Conservation (phyloP, 2,113 vertebrate species). For the Semicossyphus pulcher region DNA sequence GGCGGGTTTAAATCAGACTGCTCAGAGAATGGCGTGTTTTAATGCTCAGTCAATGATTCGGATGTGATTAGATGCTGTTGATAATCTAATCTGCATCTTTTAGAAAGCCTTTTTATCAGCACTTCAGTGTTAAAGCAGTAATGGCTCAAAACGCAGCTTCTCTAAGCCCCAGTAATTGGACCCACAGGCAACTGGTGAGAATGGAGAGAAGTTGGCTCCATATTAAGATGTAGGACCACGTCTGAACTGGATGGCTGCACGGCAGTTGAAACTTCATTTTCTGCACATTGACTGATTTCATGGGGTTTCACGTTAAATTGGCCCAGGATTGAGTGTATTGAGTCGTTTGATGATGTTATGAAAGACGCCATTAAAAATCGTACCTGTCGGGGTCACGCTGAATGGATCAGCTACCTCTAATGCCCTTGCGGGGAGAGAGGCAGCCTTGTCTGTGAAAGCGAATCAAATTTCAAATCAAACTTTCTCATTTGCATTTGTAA, state of each 20-base stretch:
- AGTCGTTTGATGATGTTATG: constrained; percentile 78
- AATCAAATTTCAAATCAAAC: constrained; percentile 78
- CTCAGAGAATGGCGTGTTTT: constrained; percentile 30
- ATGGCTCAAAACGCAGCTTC: constrained; percentile 43
- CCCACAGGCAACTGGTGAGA: constrained; percentile 48
- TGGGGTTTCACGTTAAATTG: constrained; percentile 74
- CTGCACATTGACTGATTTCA: constrained; percentile 76
- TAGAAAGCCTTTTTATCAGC: constrained; percentile 35
- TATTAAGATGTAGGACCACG: constrained; percentile 62
- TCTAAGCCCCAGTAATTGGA: constrained; percentile 53
- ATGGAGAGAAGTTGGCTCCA: constrained; percentile 37
- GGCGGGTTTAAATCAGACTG: constrained; percentile 22
- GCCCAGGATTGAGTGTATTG: constrained; percentile 65
- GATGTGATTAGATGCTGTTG: constrained; percentile 52
- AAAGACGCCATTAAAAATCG: constrained; percentile 75
- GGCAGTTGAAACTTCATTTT: constrained; percentile 73
- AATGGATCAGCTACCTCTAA: constrained; percentile 55
- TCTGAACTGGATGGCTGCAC: constrained; percentile 59
- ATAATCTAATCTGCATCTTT: constrained; percentile 66
- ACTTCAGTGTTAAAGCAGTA: constrained; percentile 42
- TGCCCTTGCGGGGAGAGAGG: constrained; percentile 54
- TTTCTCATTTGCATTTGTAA: constrained; percentile 69
- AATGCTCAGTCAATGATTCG: constrained; percentile 44
- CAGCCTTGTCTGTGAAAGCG: constrained; percentile 53
- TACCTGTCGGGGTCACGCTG: constrained; percentile 71